Conservation (phyloP, 2,888 invertebrate species). For the Synanthedon andrenaeformis region DNA sequence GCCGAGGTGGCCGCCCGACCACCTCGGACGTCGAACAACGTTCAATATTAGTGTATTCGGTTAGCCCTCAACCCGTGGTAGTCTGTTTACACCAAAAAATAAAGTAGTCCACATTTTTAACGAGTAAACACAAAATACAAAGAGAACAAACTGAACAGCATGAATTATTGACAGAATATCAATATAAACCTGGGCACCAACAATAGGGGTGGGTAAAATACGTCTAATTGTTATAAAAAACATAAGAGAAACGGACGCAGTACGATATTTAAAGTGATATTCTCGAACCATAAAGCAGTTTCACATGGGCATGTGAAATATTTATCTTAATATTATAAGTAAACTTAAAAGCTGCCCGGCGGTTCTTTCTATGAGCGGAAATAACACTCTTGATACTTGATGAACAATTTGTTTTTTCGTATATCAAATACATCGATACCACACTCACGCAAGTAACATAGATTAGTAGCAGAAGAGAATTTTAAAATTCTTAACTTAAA, state of each 20-base stretch:
- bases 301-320: conserved; percentile 67
- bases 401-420: neutral
- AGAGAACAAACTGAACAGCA: conserved; percentile 17
- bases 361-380: conserved; percentile 12
- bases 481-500: too few relatives aligned
- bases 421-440: neutral
- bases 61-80: conserved; percentile 36
- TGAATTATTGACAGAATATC: conserved; percentile 41
- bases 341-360: conserved; percentile 50
- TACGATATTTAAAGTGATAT: conserved; percentile 65
- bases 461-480: too few relatives aligned
- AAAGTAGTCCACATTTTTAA: conserved; percentile 59
- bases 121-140: conserved; percentile 52
- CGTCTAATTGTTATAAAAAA: conserved; percentile 67
- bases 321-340: conserved; percentile 70
- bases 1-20: conserved; percentile 11
- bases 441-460: too few relatives aligned
- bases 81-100: conserved; percentile 41
- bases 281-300: conserved; percentile 67
- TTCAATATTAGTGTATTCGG: conserved; percentile 37
- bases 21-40: conserved; percentile 12
- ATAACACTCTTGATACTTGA: conserved; percentile 10
- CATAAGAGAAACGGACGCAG: conserved; percentile 46
- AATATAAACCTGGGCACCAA: conserved; percentile 21
- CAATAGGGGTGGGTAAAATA: conserved; percentile 59